phyloP scores from a whole-genome alignment of 2,113 vertebrate genomes.

The Martes martes region DNA sequence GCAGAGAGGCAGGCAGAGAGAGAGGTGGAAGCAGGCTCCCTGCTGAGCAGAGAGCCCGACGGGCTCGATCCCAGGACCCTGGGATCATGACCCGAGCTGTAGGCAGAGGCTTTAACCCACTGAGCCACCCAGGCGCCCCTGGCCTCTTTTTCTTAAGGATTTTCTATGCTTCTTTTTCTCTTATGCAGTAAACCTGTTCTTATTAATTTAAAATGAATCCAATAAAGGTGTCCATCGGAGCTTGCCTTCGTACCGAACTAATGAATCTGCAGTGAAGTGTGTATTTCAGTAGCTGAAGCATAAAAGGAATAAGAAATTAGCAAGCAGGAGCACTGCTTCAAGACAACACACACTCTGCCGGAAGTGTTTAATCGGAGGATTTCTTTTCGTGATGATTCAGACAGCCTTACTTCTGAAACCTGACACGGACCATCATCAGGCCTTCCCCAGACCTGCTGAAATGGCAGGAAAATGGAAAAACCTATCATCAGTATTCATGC shows the following conservation, averaged over 20 bases:
- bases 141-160: background rate
- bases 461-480: slow-evolving; percentile 32
- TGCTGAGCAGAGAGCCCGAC: no score
- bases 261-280: slow-evolving; percentile 35
- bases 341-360: background rate
- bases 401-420: background rate
- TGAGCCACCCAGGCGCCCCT: no score
- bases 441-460: slow-evolving; percentile 50
- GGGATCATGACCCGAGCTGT: no score
- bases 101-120: no score
- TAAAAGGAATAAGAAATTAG: background rate
- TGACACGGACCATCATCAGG: background rate
- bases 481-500: background rate
- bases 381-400: slow-evolving; percentile 57
- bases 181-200: background rate
- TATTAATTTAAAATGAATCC: background rate
- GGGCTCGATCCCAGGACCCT: no score
- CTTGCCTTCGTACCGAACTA: background rate
- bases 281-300: slow-evolving; percentile 8
- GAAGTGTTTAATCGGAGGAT: slow-evolving; percentile 43
- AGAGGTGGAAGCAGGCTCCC: no score
- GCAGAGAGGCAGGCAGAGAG: no score
- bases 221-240: background rate
- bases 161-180: background rate
- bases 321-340: background rate